Conservation (phyloP, 2,888 invertebrate species). For the Scaptomyza caliginosa region DNA sequence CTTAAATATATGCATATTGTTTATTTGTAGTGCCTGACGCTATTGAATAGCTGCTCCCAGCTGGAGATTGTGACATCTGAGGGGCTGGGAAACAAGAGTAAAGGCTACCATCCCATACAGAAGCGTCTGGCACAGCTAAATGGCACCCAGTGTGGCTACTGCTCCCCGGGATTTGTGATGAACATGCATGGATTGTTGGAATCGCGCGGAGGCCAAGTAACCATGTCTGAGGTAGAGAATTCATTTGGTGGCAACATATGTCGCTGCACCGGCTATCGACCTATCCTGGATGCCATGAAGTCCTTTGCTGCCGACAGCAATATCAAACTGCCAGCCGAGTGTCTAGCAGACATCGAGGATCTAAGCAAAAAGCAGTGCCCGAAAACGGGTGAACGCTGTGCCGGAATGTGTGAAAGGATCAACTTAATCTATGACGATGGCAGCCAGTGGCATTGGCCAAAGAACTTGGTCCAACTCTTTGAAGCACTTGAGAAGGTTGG, state of each 20-base stretch:
- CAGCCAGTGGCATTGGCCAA: slow-evolving; percentile 79
- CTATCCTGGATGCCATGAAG: slow-evolving; percentile 92
- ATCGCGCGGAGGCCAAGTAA: slow-evolving; percentile 85
- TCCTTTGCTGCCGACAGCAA: slow-evolving; percentile 88
- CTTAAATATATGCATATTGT: too few relatives aligned
- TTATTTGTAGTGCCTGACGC: slow-evolving; percentile 86
- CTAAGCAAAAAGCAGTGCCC: slow-evolving; percentile 78
- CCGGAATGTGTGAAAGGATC: slow-evolving; percentile 69
- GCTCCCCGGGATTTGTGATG: slow-evolving; percentile 92
- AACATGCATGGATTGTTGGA: slow-evolving; percentile 87
- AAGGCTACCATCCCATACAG: slow-evolving; percentile 89
- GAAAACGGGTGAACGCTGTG: slow-evolving; percentile 81
- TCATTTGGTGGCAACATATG: slow-evolving; percentile 92
- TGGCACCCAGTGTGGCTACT: slow-evolving; percentile 90
- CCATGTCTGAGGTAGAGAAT: slow-evolving; percentile 88
- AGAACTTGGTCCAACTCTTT: slow-evolving; percentile 61
- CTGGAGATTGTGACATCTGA: slow-evolving; percentile 90
- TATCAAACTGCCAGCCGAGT: slow-evolving; percentile 82
- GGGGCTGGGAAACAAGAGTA: slow-evolving; percentile 88
- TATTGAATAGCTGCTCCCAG: slow-evolving; percentile 87
- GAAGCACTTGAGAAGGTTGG: slow-evolving; percentile 79
- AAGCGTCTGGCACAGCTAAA: slow-evolving; percentile 87
- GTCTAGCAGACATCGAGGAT: slow-evolving; percentile 85
- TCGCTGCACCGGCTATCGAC: slow-evolving; percentile 91
- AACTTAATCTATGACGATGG: slow-evolving; percentile 59